Evolutionary conservation across 2,888 invertebrate species (phyloP), one percentile per base, ranked within the genome.

Genomic region (Artemia sinica): DNA sequence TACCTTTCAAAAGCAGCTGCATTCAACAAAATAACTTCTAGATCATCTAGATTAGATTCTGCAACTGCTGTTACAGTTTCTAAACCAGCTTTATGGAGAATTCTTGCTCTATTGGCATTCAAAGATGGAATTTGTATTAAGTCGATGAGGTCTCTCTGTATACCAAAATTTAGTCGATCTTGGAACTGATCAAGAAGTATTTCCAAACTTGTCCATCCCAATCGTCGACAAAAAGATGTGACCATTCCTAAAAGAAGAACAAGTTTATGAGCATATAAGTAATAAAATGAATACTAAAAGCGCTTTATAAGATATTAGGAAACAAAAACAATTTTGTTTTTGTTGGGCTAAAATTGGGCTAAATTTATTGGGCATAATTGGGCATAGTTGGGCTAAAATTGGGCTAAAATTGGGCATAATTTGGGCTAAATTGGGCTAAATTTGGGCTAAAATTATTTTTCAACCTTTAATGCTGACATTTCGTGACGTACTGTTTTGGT

Each of bases 161-260:
- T 87, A 12, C 96, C 97, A 78, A 97, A 96, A 75, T 91, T 90
- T 65, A 98, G 81, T 14, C 97, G 85, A 74, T 89, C 87, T 80
- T 96, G 93, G 78, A 98, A 96, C 78, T 95, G 91, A 0, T 88
- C 85, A 65, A 98, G 83, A 63, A 98, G 81, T 72, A 92, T 80
- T 77, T 94, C 89, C 75, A 98, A 82, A 76, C 88, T 90, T 72
- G 84, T 84, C 96, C 97, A 98, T 48, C 94, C 91, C 12, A 98
- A 80, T 69, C 92, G 87, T 72, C 84, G 85, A 78, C 95, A 93
- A 80, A 98, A 97, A n/a, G 90, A 86, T 5, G 94, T 92, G 1
- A 97, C 90, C 89, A 96, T 96, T 69, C 94, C 95, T 89, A 73
- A 73, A 74, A 71, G 68, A 58, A 69, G 66, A 9, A 49, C 50